Percentiles rank a stretch among this genome's conserved stretches.
Evolutionary conservation across 1,140 invertebrate genomes (phyloP).

Genomic region (Drosophila ironensis): DNA sequence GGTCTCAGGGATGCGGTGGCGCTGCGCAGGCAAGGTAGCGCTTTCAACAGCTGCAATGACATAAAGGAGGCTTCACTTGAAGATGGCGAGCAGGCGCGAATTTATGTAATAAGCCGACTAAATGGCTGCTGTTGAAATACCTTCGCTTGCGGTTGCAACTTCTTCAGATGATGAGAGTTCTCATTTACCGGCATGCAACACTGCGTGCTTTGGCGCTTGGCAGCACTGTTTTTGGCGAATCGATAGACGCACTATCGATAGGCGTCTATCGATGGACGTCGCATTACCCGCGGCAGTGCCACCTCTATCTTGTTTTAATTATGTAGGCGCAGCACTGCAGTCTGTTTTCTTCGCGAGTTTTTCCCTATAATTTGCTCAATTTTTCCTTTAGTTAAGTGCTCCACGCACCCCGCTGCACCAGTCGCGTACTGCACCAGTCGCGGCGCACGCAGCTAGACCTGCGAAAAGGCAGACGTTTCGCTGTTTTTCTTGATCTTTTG

Average conservation of each 20-base stretch:
- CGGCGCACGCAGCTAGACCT: neutral
- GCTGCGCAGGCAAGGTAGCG: slow-evolving; percentile 45
- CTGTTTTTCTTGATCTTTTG: neutral
- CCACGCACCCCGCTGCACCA: slow-evolving; percentile 18
- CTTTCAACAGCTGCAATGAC: slow-evolving; percentile 69
- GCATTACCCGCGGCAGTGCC: neutral
- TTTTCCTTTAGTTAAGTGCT: slow-evolving; percentile 41
- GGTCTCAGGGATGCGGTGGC: slow-evolving; percentile 13
- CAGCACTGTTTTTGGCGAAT: neutral
- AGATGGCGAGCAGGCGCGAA: slow-evolving; percentile 6
- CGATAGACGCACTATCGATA: neutral
- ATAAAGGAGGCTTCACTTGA: slow-evolving; percentile 45
- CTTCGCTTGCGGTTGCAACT: slow-evolving; percentile 49
- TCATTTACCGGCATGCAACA: slow-evolving; percentile 12
- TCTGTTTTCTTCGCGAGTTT: slow-evolving; percentile 53
- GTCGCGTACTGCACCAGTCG: neutral
- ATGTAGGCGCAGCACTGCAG: slow-evolving; percentile 51
- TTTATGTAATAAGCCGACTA: slow-evolving; percentile 66
- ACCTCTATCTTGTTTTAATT: slow-evolving; percentile 38
- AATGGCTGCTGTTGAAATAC: slow-evolving; percentile 42
- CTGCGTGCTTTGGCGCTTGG: neutral
- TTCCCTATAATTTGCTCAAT: slow-evolving; percentile 59
- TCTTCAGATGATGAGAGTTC: neutral
- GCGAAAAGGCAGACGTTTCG: neutral
- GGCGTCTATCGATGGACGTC: neutral